phyloP scores from a whole-genome alignment of 2,113 vertebrate genomes.

The Anhinga anhinga region DNA sequence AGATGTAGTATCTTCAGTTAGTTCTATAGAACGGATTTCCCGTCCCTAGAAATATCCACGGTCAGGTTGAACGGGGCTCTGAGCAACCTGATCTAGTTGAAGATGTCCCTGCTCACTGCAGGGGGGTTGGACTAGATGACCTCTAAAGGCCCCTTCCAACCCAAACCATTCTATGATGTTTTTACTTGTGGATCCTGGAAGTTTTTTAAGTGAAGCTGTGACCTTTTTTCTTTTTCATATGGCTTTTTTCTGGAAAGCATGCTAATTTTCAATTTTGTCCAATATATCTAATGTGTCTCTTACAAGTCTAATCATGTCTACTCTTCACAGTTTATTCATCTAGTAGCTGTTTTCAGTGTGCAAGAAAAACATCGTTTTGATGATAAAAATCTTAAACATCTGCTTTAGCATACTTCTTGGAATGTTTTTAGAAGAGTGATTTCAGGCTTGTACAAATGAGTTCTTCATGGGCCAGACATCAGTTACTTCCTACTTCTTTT shows the following conservation, averaged over 20 bases:
- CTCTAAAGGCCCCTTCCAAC: no score
- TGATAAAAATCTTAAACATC: constrained; percentile 17
- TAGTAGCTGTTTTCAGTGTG: neutral
- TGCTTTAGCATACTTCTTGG: neutral
- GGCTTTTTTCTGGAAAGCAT: neutral
- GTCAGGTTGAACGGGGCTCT: no score
- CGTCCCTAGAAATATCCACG: no score
- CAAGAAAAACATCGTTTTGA: neutral
- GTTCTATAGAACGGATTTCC: neutral
- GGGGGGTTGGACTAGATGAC: no score
- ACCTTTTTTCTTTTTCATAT: neutral
- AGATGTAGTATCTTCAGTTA: neutral
- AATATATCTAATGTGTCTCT: neutral
- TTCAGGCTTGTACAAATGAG: neutral
- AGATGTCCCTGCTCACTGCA: no score
- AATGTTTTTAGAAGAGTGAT: neutral
- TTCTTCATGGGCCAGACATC: neutral
- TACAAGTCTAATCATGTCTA: neutral
- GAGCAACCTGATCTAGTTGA: no score
- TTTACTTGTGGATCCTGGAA: neutral
- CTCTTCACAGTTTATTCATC: neutral
- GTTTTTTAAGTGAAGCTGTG: neutral
- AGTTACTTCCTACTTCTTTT: neutral
- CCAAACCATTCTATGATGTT: no score
- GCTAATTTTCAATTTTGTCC: neutral